Conservation (phyloP, 2,888 invertebrate species). For the Athetis lepigone region DNA sequence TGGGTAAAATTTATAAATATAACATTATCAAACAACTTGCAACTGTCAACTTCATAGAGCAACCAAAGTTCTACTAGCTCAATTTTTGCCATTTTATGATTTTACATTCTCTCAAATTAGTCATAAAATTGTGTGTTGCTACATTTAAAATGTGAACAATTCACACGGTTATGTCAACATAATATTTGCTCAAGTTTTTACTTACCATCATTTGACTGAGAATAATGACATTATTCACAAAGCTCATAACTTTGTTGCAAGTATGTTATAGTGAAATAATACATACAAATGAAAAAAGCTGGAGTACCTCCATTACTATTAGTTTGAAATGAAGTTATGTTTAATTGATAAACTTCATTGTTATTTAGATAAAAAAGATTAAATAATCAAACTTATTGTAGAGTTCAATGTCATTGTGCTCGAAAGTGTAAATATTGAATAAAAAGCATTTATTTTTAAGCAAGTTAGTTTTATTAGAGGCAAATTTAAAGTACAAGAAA, state of each 20-base stretch:
- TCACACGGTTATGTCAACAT: background rate
- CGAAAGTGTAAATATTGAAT: constrained; percentile 17
- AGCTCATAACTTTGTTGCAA: background rate
- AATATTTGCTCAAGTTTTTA: background rate
- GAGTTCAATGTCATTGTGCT: constrained; percentile 9
- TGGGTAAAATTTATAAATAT: too few species aligned
- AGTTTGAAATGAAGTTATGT: background rate
- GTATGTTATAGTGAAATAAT: background rate
- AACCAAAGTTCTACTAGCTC: too few species aligned
- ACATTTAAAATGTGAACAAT: background rate
- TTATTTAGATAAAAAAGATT: background rate
- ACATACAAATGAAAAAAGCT: constrained; percentile 3
- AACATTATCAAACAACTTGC: too few species aligned
- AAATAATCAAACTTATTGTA: constrained; percentile 8
- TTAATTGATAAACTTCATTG: background rate
- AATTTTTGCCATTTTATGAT: too few species aligned
- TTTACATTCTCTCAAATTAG: too few species aligned
- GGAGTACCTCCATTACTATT: background rate
- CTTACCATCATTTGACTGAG: background rate
- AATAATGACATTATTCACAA: background rate
- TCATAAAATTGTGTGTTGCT: background rate
- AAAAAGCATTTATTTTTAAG: constrained; percentile 29
- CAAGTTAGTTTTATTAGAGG: constrained; percentile 34
- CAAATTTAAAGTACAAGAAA: constrained; percentile 6
- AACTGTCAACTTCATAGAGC: too few species aligned